phyloP scores from a whole-genome alignment of 1,140 invertebrate species.

The Cyclargus thomasi region DNA sequence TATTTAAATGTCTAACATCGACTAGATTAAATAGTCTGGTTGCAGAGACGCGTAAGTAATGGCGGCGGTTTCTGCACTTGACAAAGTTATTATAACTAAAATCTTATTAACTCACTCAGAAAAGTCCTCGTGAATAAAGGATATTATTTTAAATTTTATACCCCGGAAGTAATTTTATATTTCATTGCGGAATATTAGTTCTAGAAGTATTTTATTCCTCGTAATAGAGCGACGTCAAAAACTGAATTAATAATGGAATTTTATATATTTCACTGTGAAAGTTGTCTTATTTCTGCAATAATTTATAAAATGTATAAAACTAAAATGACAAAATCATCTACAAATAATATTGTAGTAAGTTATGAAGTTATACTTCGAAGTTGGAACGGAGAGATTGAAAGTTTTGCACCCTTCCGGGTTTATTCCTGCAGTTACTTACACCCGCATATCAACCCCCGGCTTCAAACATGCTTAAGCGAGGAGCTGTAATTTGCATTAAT shows the following conservation, averaged over 20 bases:
- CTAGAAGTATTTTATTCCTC: background rate
- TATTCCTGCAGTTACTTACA: background rate
- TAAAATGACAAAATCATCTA: background rate
- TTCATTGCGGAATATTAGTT: conserved; percentile 4
- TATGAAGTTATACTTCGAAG: background rate
- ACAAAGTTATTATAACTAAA: conserved; percentile 29
- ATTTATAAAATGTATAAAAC: background rate
- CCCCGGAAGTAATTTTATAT: conserved; percentile 11
- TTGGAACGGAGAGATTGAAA: background rate
- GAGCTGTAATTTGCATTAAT: background rate
- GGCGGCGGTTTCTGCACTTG: conserved; percentile 23
- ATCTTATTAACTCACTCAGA: conserved; percentile 24
- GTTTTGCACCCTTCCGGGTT: background rate
- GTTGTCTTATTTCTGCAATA: background rate
- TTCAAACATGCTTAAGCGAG: background rate
- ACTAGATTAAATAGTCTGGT: conserved; percentile 19
- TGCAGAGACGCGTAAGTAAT: conserved; percentile 22
- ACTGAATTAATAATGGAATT: no score
- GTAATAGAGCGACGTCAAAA: no score
- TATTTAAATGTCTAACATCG: conserved; percentile 20
- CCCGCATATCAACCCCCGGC: background rate
- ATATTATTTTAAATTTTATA: conserved; percentile 17
- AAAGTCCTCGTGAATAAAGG: conserved; percentile 18
- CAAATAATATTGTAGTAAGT: background rate
- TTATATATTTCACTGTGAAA: no score